These are phyloP conservation scores for Gambusia holbrooki DNA, from an alignment of 2,113 vertebrate genomes.

Conservation along the genomic window DNA sequence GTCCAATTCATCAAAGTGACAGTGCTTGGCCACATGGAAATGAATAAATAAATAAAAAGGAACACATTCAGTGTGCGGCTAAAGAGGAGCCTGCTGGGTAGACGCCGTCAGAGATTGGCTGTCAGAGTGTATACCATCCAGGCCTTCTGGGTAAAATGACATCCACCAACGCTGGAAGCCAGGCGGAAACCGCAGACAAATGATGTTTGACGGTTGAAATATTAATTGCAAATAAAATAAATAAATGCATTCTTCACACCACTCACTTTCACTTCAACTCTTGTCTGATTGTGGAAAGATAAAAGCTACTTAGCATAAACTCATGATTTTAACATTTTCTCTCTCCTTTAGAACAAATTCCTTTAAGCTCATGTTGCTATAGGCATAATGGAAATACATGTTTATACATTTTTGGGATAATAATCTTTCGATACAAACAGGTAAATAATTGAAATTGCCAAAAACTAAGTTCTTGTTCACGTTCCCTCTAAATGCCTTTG, in stretches of 20 bases:
- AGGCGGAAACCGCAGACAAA: constrained; percentile 29
- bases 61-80: constrained; percentile 70
- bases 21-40: constrained; percentile 73
- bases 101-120: constrained; percentile 43
- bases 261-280: constrained; percentile 3
- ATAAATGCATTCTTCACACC: constrained; percentile 2
- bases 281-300: constrained; percentile 18
- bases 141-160: constrained; percentile 49
- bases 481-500: constrained; percentile 35
- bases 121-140: constrained; percentile 49
- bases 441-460: not conserved
- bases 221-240: not conserved
- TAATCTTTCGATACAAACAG: not conserved
- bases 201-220: constrained; percentile 30
- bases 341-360: not conserved
- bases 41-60: constrained; percentile 77
- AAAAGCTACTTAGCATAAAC: not conserved
- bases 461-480: constrained; percentile 36
- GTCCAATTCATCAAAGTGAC: constrained; percentile 80
- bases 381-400: not conserved
- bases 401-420: not conserved
- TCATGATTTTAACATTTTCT: constrained; percentile 2
- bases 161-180: constrained; percentile 10
- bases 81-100: constrained; percentile 62
- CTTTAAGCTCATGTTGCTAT: not conserved